Percentiles rank a stretch among this genome's conserved stretches.
phyloP scores from a whole-genome alignment of 2,113 vertebrate species.

The Ahaetulla prasina region DNA sequence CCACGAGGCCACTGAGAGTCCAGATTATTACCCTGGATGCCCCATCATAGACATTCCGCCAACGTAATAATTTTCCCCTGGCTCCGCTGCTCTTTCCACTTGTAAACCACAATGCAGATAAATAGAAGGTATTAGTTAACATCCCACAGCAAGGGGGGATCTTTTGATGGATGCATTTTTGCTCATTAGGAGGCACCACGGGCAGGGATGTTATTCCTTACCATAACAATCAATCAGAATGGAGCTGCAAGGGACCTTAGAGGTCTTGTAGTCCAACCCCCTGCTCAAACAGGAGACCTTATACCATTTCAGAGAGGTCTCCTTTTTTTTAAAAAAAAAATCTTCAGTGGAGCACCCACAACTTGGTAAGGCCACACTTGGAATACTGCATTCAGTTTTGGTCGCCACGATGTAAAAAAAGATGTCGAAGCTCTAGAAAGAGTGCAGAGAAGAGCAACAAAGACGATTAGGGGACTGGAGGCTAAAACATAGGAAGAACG shows the following conservation, averaged over 20 bases:
- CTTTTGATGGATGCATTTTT: slow-evolving; percentile 1
- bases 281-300: neutral
- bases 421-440: too few relatives aligned
- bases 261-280: neutral
- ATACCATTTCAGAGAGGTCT: neutral
- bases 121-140: slow-evolving; percentile 38
- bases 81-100: slow-evolving; percentile 1
- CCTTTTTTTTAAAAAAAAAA: neutral
- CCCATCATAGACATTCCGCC: slow-evolving; percentile 9
- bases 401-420: too few relatives aligned
- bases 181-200: neutral
- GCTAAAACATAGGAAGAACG: too few relatives aligned
- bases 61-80: slow-evolving; percentile 35
- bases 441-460: too few relatives aligned
- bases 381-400: too few relatives aligned
- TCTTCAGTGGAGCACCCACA: neutral
- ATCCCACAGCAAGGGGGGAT: slow-evolving; percentile 5
- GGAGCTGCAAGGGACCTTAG: neutral
- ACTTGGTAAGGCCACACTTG: too few relatives aligned
- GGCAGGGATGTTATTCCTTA: neutral
- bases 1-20: slow-evolving; percentile 33
- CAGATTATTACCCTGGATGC: slow-evolving; percentile 41
- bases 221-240: neutral
- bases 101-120: slow-evolving; percentile 10
- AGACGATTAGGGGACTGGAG: too few relatives aligned